Evolutionary conservation across 2,888 invertebrate species (phyloP).

Genomic region (Lacanobia wlatinum): DNA sequence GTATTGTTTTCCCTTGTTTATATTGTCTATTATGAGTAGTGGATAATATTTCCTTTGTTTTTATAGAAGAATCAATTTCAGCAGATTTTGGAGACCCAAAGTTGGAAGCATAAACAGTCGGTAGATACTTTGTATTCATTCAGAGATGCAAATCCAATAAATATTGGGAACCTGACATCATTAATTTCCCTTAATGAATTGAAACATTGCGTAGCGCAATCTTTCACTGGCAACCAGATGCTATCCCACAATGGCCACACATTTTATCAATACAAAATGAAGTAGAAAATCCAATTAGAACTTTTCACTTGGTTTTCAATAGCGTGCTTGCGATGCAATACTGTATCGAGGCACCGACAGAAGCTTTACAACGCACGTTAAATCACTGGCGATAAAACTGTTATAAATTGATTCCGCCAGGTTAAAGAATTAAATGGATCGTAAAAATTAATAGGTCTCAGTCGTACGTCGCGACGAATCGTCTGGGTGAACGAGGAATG

Average conservation of each 20-base stretch:
- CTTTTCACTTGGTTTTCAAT: slow-evolving; percentile 74
- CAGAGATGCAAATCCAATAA: slow-evolving; percentile 41
- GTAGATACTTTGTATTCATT: slow-evolving; percentile 30
- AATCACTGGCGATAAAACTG: slow-evolving; percentile 85
- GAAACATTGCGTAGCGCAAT: slow-evolving; percentile 42
- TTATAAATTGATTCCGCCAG: slow-evolving; percentile 89
- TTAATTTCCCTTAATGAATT: slow-evolving; percentile 53
- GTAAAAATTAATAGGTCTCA: slow-evolving; percentile 89
- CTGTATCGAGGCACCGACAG: slow-evolving; percentile 77
- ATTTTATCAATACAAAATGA: slow-evolving; percentile 71
- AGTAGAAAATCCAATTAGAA: slow-evolving; percentile 81
- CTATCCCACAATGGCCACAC: slow-evolving; percentile 46
- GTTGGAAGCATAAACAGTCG: slow-evolving; percentile 2
- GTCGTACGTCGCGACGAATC: slow-evolving; percentile 80
- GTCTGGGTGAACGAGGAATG: slow-evolving; percentile 75
- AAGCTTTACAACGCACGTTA: slow-evolving; percentile 84
- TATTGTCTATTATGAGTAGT: no score
- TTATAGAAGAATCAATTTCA: slow-evolving; percentile 2
- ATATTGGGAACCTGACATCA: slow-evolving; percentile 43
- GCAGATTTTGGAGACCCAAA: no score
- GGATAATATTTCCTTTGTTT: neutral
- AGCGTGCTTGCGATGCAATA: slow-evolving; percentile 70
- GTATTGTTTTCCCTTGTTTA: no score
- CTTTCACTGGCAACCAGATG: slow-evolving; percentile 28
- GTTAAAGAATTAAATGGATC: slow-evolving; percentile 89